phyloP scores from a whole-genome alignment of 2,113 vertebrate species.

The Siphamia tubifer region DNA sequence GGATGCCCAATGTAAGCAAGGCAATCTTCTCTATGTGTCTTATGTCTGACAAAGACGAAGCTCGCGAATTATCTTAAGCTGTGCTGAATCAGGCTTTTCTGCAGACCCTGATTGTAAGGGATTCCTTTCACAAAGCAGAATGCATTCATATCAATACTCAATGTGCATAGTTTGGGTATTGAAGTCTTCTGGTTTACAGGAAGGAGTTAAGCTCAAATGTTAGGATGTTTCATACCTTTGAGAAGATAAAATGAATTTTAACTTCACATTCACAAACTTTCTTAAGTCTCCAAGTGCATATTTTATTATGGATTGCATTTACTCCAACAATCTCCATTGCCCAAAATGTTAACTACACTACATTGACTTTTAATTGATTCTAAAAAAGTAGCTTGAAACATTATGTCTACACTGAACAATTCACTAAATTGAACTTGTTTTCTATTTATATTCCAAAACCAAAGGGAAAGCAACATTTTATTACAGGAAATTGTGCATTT shows the following conservation, averaged over 20 bases:
- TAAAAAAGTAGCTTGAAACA: too few relatives aligned
- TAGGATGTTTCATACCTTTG: neutral
- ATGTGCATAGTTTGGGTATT: neutral
- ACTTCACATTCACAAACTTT: neutral
- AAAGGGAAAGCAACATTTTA: too few relatives aligned
- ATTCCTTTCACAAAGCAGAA: conserved; percentile 10
- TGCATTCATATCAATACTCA: neutral
- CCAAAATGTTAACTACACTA: too few relatives aligned
- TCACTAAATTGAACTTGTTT: too few relatives aligned
- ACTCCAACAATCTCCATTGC: too few relatives aligned
- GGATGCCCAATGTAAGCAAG: conserved; percentile 32
- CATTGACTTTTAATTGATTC: too few relatives aligned
- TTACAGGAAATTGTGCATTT: too few relatives aligned
- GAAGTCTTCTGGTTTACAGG: neutral
- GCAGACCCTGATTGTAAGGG: neutral
- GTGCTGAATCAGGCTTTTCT: conserved; percentile 64
- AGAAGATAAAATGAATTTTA: neutral
- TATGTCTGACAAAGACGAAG: conserved; percentile 43
- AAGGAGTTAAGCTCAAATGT: neutral
- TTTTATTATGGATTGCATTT: too few relatives aligned
- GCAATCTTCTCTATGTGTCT: conserved; percentile 48
- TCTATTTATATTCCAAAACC: too few relatives aligned
- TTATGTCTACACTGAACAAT: too few relatives aligned
- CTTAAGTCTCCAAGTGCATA: too few relatives aligned
- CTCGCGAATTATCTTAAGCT: conserved; percentile 57